phyloP scores from a whole-genome alignment of 2,797 vertebrate genomes.

The Rhabdomys pumilio region DNA sequence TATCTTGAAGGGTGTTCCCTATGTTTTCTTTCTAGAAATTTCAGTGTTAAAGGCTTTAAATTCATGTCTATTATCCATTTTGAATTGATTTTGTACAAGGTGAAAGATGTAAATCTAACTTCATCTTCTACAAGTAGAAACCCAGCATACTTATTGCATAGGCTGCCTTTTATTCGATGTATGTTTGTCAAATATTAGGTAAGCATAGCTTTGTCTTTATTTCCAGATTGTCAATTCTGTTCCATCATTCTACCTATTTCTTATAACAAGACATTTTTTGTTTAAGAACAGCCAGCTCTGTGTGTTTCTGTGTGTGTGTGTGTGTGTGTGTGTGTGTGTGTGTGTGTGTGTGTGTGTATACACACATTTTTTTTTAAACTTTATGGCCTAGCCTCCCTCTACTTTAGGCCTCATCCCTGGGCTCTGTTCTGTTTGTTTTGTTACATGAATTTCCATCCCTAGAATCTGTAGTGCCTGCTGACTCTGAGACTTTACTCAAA shows the following conservation, averaged over 20 bases:
- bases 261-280: background rate
- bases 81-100: background rate
- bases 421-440: conserved; percentile 13
- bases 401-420: background rate
- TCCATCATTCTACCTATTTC: too few species aligned
- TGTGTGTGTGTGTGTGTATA: background rate
- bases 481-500: background rate
- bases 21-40: background rate
- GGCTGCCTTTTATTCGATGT: background rate
- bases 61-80: background rate
- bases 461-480: background rate
- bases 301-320: background rate
- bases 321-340: background rate
- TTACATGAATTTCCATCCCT: background rate
- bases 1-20: background rate
- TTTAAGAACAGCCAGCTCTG: background rate
- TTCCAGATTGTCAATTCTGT: background rate
- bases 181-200: background rate
- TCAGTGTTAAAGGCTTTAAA: background rate
- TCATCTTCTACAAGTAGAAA: background rate
- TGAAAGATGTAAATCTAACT: background rate
- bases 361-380: background rate
- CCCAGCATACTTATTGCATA: background rate
- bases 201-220: background rate
- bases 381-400: background rate